These are phyloP conservation scores for Chaetorhynchus papuensis DNA, from an alignment of 2,113 vertebrate genomes.

Conservation along the genomic window DNA sequence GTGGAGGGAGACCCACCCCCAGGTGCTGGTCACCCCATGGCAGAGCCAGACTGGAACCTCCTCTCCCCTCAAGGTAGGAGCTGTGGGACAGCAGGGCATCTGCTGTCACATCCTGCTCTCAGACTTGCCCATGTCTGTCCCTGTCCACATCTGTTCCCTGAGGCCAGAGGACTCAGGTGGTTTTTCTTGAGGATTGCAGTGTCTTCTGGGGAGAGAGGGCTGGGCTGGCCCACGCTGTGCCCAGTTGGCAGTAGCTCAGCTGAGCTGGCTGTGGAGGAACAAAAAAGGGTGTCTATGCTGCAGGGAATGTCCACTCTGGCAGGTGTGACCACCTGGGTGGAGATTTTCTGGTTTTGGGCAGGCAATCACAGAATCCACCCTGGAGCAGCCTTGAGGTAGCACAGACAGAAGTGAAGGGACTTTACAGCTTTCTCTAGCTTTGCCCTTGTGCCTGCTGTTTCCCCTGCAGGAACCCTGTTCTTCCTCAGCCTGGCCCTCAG, in stretches of 20 bases:
- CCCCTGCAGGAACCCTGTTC: constrained; percentile 58
- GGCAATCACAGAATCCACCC: neutral
- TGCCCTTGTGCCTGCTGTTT: neutral
- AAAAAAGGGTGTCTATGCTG: neutral
- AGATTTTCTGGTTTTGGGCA: neutral
- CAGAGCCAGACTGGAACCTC: constrained; percentile 73
- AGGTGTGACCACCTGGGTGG: neutral
- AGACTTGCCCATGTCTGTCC: neutral
- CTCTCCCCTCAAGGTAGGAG: constrained; percentile 76
- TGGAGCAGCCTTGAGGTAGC: neutral
- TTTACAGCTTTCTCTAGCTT: neutral
- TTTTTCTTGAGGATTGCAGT: neutral
- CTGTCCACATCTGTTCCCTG: neutral
- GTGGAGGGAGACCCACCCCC: constrained; percentile 37
- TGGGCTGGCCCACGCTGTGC: neutral
- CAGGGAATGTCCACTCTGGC: neutral
- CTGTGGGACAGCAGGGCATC: neutral
- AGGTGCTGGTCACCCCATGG: neutral
- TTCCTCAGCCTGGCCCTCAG: constrained; percentile 70
- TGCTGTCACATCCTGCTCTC: neutral
- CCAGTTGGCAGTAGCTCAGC: neutral
- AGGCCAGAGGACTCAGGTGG: neutral
- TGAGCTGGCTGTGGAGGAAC: neutral
- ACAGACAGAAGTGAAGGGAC: neutral
- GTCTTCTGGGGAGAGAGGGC: neutral